Evolutionary conservation across 2,888 invertebrate species (phyloP).

Genomic region (Scaptodrosophila latifasciaeformis): DNA sequence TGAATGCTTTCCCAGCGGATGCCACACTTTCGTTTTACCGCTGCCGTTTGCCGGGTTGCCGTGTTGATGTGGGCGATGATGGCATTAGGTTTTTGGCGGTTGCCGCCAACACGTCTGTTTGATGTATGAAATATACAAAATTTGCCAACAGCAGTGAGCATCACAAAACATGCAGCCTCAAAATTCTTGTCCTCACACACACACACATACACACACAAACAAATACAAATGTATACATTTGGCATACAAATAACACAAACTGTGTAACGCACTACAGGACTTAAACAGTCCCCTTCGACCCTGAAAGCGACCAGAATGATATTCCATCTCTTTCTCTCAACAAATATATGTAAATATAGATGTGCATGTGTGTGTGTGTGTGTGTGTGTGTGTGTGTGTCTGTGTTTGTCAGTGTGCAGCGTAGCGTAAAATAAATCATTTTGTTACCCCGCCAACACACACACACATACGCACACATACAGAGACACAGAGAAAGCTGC

Average conservation of each 20-base stretch:
- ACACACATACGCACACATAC: conserved; percentile 9
- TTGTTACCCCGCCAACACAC: conserved; percentile 29
- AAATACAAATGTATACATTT: too few species aligned
- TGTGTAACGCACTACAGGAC: too few species aligned
- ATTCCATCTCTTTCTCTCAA: too few species aligned
- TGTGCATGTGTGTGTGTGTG: background rate
- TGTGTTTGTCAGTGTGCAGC: conserved; percentile 32
- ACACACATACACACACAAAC: too few species aligned
- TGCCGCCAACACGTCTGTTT: conserved; percentile 19
- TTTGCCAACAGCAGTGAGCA: conserved; percentile 26
- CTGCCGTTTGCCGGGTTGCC: background rate
- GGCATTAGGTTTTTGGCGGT: conserved; percentile 35
- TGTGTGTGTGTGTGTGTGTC: conserved; percentile 35
- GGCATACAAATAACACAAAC: too few species aligned
- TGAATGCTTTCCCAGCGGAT: conserved; percentile 9
- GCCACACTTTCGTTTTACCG: background rate
- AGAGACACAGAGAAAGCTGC: conserved; percentile 16
- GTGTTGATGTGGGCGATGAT: conserved; percentile 29
- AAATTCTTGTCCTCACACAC: too few species aligned
- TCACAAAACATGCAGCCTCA: conserved; percentile 39
- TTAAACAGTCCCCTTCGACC: too few species aligned
- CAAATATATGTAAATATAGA: conserved; percentile 1
- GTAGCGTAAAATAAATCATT: conserved; percentile 65
- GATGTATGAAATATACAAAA: conserved; percentile 42
- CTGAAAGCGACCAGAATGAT: too few species aligned